Conservation (phyloP, 1,140 invertebrate genomes). For the Leucophenga varia region DNA sequence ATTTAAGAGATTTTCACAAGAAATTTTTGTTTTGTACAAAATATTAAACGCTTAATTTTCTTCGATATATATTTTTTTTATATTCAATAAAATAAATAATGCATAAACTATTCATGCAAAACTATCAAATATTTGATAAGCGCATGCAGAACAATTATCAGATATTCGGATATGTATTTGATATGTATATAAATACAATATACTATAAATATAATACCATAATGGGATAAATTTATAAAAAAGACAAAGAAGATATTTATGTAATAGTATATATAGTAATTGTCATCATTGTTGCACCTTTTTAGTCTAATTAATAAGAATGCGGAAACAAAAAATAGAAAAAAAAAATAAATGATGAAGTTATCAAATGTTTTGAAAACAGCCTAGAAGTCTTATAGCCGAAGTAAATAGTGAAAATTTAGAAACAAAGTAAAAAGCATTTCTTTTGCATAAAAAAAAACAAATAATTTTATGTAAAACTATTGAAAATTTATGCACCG, state of each 20-base stretch:
- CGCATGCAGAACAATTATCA: slow-evolving; percentile 12
- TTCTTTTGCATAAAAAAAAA: slow-evolving; percentile 20
- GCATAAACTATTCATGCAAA: no score
- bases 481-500: slow-evolving; percentile 25
- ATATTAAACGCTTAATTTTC: no score
- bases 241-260: background rate
- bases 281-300: slow-evolving; percentile 31
- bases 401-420: slow-evolving; percentile 26
- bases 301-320: slow-evolving; percentile 33
- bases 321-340: no score
- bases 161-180: background rate
- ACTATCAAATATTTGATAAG: slow-evolving; percentile 20
- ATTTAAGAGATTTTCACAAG: no score
- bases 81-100: no score
- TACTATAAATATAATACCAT: slow-evolving; percentile 34
- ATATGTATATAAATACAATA: slow-evolving; percentile 8
- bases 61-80: no score
- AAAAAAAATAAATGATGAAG: no score
- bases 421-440: slow-evolving; percentile 7
- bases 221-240: slow-evolving; percentile 21
- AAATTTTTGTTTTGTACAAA: no score
- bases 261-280: slow-evolving; percentile 6
- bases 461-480: slow-evolving; percentile 22
- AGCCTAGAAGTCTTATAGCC: background rate
- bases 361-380: no score